These are phyloP conservation scores for Sander lucioperca DNA, from an alignment of 2,113 vertebrate genomes.

Conservation along the genomic window DNA sequence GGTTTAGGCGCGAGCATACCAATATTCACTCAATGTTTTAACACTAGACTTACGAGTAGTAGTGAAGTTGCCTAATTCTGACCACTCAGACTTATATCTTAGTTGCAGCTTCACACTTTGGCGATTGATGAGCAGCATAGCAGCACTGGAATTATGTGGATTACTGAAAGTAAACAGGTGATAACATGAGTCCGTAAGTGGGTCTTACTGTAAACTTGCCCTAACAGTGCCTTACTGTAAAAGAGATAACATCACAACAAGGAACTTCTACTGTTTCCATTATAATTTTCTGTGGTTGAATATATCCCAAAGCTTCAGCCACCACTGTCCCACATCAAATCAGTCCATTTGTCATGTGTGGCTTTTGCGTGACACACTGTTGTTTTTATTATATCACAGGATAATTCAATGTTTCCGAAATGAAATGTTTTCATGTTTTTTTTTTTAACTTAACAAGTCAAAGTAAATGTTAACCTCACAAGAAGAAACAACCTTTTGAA, in stretches of 20 bases:
- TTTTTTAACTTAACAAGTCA: background rate
- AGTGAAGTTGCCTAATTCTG: background rate
- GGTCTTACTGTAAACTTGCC: background rate
- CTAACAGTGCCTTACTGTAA: background rate
- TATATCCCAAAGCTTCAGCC: background rate
- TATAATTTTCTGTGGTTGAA: background rate
- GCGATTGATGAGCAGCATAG: background rate
- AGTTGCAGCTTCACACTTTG: background rate
- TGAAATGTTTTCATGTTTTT: background rate
- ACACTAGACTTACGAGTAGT: background rate
- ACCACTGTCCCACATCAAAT: constrained; percentile 1
- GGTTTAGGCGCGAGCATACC: background rate
- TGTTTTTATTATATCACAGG: background rate
- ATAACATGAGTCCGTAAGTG: background rate
- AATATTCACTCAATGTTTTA: background rate
- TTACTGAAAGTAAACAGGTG: background rate
- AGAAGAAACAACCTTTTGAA: background rate
- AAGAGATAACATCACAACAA: background rate
- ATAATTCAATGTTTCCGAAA: background rate
- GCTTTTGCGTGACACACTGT: background rate
- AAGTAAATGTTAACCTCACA: background rate
- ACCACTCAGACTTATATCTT: background rate
- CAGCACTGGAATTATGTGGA: background rate
- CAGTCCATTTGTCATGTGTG: background rate
- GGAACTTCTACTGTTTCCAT: background rate